phyloP scores from a whole-genome alignment of 2,888 invertebrate species.

The Seladonia tumulorum region DNA sequence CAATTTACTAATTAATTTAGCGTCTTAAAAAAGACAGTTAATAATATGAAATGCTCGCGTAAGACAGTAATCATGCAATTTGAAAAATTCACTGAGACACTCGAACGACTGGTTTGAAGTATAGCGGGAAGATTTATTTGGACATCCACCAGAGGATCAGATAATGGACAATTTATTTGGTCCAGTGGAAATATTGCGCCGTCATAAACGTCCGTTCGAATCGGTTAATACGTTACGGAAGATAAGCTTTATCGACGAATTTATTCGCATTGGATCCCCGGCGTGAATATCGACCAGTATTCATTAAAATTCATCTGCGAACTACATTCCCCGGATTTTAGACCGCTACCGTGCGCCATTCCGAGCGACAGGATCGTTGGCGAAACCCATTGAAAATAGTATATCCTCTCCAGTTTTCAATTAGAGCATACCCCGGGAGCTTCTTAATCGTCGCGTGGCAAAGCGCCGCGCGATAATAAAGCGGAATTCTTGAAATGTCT shows the following conservation, averaged over 20 bases:
- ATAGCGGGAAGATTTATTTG: not conserved
- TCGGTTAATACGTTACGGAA: not conserved
- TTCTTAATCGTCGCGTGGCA: slow-evolving; percentile 28
- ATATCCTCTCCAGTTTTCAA: slow-evolving; percentile 19
- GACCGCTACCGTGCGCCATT: not conserved
- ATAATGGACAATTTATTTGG: not conserved
- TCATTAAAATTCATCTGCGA: not conserved
- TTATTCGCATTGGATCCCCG: not conserved
- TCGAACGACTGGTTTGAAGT: not conserved
- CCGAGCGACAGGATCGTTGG: slow-evolving; percentile 1
- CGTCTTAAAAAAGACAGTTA: too few species aligned
- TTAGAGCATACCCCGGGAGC: slow-evolving; percentile 17
- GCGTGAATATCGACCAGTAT: not conserved
- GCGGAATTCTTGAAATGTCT: slow-evolving; percentile 28
- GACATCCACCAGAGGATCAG: not conserved
- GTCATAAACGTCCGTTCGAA: not conserved
- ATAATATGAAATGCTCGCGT: too few species aligned
- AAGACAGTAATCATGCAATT: too few species aligned
- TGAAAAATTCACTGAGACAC: not conserved
- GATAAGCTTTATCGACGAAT: not conserved
- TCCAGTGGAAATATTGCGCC: not conserved
- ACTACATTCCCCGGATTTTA: not conserved
- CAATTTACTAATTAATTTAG: not conserved
- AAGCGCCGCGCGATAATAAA: slow-evolving; percentile 20
- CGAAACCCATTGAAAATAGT: slow-evolving; percentile 1